Base-by-base conservation (phyloP, 2,888 invertebrate genomes). In the Lycia hirtaria region DNA sequence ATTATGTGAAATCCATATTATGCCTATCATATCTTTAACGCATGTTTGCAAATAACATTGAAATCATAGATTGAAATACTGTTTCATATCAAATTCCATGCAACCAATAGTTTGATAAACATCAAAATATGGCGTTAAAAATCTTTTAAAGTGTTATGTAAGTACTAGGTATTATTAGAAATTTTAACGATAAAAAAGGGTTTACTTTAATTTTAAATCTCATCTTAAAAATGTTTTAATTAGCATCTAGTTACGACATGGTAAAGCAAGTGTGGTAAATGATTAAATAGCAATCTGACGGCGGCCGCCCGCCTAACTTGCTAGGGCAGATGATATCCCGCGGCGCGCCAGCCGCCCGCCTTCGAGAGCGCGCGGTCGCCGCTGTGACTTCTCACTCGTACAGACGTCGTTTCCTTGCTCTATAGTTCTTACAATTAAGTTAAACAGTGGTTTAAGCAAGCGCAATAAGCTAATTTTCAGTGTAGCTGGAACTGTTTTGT, bases 261-360 rank as follows among this genome's bases (percentile, higher is more conserved):
- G 19, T 48, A 53, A 53, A 53, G 53, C 48, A 38, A 19, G 51
- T 41, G 51, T 62, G 60, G 54, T 62, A 48, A 51, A 62, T 53
- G 15, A 64, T 55, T 56, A 51, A 56, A 62, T 48, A 41, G 67
- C 64, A 52, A 47, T 66, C 63, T 66, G 60, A 41, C 56, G 35
- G 40, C 53, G 56, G 58, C 56, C 60, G 65, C 58, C 60, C 59
- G 53, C 48, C 43, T 28, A 22, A 26, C 35, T 41, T 22, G 33
- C 15, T 40, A 59, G 62, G 50, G 61, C 71, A 73, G 72, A 71
- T 50, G 60, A 47, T 35, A 44, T 59, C 61, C 57, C 58, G 64
- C 57, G 63, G 71, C 73, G 73, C 44, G 66, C 55, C 62, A 67
- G 57, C 61, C 72, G 73, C 72, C 60, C 75, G 74, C 64, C 71